Base-by-base conservation (phyloP, 2,797 vertebrate genomes). In the Labeo calbasu region DNA sequence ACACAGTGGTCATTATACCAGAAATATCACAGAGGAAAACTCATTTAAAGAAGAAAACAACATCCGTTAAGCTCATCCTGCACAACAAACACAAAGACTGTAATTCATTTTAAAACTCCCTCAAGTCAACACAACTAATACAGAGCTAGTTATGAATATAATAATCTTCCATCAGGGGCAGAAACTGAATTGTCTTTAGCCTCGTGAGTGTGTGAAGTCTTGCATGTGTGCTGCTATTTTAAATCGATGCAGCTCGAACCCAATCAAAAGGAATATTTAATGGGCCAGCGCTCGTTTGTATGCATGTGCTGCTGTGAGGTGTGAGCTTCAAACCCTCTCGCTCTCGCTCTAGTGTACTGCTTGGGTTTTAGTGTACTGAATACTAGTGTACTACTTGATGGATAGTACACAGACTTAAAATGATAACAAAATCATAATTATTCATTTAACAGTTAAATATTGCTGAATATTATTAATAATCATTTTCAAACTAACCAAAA, bases 231-330 rank as follows among this genome's bases (percentile, higher is more conserved):
- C 91, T 88, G 88, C 91, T 89, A 91, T 82, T 81, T 92, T 92
- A 91, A 91, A 92, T 92, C 89, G 91, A 91, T 93, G 90, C 91
- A 89, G 91, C 87, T 91, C 91, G 92, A 91, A 89, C 91, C 90
- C 91, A 92, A 94, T 94, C 92, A 94, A 95, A 94, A 91, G 89
- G 93, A 95, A 95, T 95, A 92, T 94, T 92, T 94, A 94, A 95
- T 94, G 91, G 84, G 86, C 86, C 83, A 81, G 32, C 1, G 23
- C 81, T 89, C 89, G 89, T 78, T 77, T 84, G 91, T 87, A 88
- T 94, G 92, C 90, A 77, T 59, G 51, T 46, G 15, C n/a, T 32
- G 53, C 43, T 43, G 51, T 46, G 32, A 55, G 21, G 48, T 68
- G 59, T 63, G 48, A 55, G 48, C 19, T 10, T 77, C 19, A 53